Conservation (phyloP, 2,797 vertebrate species). For the Enteromius viviparus region DNA sequence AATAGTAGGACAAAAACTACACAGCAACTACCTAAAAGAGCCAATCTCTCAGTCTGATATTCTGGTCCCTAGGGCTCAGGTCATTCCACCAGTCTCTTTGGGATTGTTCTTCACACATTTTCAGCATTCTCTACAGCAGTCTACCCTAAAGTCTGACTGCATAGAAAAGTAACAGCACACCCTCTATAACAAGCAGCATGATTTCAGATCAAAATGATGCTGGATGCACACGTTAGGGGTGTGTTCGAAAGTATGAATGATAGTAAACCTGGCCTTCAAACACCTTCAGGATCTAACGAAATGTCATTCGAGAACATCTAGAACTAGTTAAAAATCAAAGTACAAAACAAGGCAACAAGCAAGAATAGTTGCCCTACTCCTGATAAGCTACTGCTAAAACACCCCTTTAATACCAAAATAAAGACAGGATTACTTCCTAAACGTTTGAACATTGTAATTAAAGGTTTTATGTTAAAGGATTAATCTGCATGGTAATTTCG, state of each 20-base stretch:
- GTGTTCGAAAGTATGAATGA: background rate
- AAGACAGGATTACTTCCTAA: constrained; percentile 49
- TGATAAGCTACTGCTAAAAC: constrained; percentile 47
- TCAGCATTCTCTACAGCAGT: background rate
- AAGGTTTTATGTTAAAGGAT: constrained; percentile 54
- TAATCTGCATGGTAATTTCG: constrained; percentile 50
- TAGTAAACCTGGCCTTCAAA: background rate
- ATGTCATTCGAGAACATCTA: constrained; percentile 25
- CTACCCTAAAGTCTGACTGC: background rate
- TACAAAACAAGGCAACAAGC: background rate
- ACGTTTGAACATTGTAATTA: constrained; percentile 58
- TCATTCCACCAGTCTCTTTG: background rate
- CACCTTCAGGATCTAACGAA: background rate
- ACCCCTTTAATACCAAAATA: constrained; percentile 48
- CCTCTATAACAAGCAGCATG: background rate
- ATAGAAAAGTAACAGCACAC: background rate
- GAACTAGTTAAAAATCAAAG: constrained; percentile 16
- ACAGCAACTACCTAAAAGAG: background rate
- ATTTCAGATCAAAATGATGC: background rate
- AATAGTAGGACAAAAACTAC: background rate
- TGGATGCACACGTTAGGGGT: background rate
- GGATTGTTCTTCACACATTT: background rate
- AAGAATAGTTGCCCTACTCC: constrained; percentile 16
- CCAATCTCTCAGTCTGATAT: background rate
- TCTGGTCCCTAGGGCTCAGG: background rate